Conservation (phyloP, 2,113 vertebrate species). For the Syrrhaptes paradoxus region DNA sequence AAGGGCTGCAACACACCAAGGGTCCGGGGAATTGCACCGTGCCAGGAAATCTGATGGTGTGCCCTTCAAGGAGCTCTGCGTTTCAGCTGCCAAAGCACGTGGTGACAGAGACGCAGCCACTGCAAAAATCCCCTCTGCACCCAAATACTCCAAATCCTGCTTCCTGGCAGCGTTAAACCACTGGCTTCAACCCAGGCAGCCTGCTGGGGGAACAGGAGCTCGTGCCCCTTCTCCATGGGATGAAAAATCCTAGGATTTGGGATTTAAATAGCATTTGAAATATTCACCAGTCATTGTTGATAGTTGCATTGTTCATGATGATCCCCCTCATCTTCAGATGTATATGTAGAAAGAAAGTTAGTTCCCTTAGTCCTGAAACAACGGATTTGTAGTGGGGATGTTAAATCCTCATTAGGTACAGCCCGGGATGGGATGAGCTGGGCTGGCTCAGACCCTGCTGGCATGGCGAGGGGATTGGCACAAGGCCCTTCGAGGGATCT, state of each 20-base stretch:
- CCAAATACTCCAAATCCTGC: background rate
- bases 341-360: background rate
- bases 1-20: background rate
- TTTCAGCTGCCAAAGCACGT: background rate
- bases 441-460: background rate
- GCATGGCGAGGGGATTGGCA: background rate
- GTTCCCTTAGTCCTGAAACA: background rate
- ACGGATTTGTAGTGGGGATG: background rate
- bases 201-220: background rate
- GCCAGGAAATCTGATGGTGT: background rate
- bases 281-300: background rate
- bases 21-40: background rate
- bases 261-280: background rate
- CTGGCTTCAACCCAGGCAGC: background rate
- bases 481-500: background rate
- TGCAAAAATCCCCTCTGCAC: background rate
- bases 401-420: background rate
- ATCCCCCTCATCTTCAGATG: background rate
- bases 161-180: background rate
- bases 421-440: background rate
- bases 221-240: background rate
- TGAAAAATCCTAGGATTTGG: background rate
- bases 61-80: background rate
- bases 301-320: background rate
- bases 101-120: background rate